Base-by-base conservation (phyloP, 2,797 vertebrate species). In the Paguma larvata region DNA sequence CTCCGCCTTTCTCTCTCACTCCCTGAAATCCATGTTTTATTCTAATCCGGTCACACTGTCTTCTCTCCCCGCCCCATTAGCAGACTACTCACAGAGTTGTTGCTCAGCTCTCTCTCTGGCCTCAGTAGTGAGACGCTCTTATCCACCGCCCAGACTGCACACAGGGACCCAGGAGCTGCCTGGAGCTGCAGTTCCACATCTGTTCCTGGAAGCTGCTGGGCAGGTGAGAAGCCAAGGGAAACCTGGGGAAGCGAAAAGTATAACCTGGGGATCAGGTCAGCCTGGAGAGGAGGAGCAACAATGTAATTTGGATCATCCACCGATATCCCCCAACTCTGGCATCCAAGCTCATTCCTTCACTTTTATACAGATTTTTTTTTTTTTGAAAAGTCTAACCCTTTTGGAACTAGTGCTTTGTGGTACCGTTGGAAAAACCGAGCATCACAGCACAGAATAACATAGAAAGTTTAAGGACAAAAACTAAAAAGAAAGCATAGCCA, bases 121-220 rank as follows among this genome's bases (percentile, higher is more conserved):
- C 98, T 91, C 91, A 99, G 98, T 46, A 99, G 98, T 16, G 99
- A 98, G 63, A 99, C 77, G 0, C 99, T 99, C 94, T 99, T 99
- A 98, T 99, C 99, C 32, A 99, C 98, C 18, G 99, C 99, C 73
- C 98, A 94, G 48, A 99, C 77, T 0, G 99, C 99, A 97, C 99
- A 99, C 94, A 99, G 14, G 9, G 99, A 99, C 6, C 98, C 98
- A 0, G 99, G 99, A 1, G 98, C 97, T 68, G 99, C 99, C 97
- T 97, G 97, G 16, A 99, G 92, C 5, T 97, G 93, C 48, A 99
- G 97, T 0, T 73, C 97, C 30, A 99, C 98, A 85, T 98, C 87
- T 1, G 98, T 98, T 3, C 99, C 99, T 0, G 99, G 99, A 68
- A 99, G 98, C 93, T 98, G 96, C 91, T 99, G 98, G 21, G 97